These are phyloP conservation scores for Rhizoglyphus robini DNA, from an alignment of 1,140 invertebrate species.

Conservation along the genomic window DNA sequence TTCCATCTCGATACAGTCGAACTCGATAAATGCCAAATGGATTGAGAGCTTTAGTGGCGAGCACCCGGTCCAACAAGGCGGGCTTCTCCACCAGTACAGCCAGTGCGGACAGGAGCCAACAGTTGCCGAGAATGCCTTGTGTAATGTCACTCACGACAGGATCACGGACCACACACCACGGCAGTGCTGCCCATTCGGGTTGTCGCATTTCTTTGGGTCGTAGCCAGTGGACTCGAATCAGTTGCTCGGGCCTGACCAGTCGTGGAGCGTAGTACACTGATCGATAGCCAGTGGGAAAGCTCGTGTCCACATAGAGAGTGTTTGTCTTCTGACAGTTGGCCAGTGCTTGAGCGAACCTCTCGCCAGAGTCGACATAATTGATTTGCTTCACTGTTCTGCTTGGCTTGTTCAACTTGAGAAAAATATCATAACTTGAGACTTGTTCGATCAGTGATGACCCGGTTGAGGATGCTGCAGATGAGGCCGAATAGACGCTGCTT, in stretches of 20 bases:
- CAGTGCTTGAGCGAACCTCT: neutral
- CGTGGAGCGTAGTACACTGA: neutral
- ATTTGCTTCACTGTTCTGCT: neutral
- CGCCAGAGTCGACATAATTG: neutral
- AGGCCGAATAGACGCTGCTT: neutral
- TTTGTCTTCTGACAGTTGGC: neutral
- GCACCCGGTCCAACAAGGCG: too few relatives aligned
- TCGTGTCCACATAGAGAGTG: neutral
- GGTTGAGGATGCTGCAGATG: neutral
- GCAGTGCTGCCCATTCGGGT: too few relatives aligned
- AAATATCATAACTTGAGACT: constrained; percentile 2
- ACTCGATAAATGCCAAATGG: too few relatives aligned
- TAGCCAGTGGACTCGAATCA: neutral
- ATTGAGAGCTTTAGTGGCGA: too few relatives aligned
- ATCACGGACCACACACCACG: too few relatives aligned
- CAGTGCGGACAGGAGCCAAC: too few relatives aligned
- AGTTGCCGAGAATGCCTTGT: too few relatives aligned
- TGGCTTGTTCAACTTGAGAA: neutral
- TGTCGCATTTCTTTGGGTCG: too few relatives aligned
- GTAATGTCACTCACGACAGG: too few relatives aligned
- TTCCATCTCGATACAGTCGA: too few relatives aligned
- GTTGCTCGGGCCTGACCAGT: neutral
- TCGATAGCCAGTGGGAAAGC: neutral
- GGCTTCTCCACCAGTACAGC: too few relatives aligned
- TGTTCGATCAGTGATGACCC: neutral